These are phyloP conservation scores for Sciurus vulgaris DNA, from an alignment of 2,797 vertebrate genomes.

Conservation along the genomic window DNA sequence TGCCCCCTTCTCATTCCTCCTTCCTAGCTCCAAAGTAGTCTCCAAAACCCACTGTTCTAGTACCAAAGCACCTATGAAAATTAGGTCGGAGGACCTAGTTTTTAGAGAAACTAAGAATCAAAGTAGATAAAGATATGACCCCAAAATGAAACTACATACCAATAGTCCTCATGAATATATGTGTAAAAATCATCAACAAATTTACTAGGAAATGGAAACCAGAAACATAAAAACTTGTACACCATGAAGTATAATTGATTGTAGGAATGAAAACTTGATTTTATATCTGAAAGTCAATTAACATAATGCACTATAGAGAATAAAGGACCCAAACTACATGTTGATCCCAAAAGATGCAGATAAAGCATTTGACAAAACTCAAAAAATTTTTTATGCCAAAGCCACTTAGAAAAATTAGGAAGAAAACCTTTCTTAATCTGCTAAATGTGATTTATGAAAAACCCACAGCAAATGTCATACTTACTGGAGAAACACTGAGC, in stretches of 20 bases:
- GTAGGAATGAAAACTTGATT: constrained; percentile 18
- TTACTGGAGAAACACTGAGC: not conserved
- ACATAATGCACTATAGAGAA: not conserved
- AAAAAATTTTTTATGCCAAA: not conserved
- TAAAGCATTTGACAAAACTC: not conserved
- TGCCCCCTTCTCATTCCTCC: not conserved
- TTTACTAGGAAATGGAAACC: not conserved
- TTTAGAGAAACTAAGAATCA: not conserved
- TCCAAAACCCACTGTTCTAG: not conserved
- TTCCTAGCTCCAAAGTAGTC: not conserved
- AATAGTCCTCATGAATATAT: not conserved
- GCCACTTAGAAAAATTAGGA: not conserved
- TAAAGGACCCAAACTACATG: not conserved
- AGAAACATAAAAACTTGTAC: not conserved
- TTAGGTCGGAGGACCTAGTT: not conserved
- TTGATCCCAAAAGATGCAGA: not conserved
- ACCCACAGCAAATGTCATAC: not conserved
- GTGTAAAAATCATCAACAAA: not conserved
- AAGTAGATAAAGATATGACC: not conserved
- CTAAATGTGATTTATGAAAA: constrained; percentile 4
- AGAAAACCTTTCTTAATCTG: not conserved
- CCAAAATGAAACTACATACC: not conserved
- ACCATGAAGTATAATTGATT: not conserved
- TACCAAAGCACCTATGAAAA: constrained; percentile 2
- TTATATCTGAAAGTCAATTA: constrained; percentile 18